Percentiles rank a stretch among this genome's conserved stretches.
Conservation (phyloP, 1,140 invertebrate species). For the Drosophila sucinea region DNA sequence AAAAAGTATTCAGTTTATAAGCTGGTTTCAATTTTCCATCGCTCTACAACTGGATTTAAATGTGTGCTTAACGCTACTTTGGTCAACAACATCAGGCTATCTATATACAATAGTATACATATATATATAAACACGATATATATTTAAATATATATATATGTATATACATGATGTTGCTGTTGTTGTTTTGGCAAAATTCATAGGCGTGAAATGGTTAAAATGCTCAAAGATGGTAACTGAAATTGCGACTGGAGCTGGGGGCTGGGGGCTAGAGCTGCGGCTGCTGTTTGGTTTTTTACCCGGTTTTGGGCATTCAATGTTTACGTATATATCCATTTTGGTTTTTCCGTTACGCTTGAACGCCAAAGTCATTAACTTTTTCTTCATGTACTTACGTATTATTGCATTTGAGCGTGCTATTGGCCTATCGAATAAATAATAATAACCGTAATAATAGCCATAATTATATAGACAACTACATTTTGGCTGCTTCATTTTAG, state of each 20-base stretch:
- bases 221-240: constrained; percentile 5
- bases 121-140: constrained; percentile 10
- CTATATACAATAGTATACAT: constrained; percentile 1
- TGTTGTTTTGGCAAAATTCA: constrained; percentile 22
- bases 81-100: constrained; percentile 31
- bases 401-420: constrained; percentile 32
- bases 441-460: constrained; percentile 10
- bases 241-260: constrained; percentile 21
- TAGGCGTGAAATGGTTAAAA: constrained; percentile 55
- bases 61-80: constrained; percentile 78
- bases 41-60: constrained; percentile 53
- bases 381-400: constrained; percentile 19
- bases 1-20: constrained; percentile 3
- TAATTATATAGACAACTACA: constrained; percentile 10
- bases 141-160: background rate
- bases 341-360: constrained; percentile 40
- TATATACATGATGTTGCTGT: constrained; percentile 26
- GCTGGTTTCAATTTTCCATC: constrained; percentile 3
- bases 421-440: constrained; percentile 12
- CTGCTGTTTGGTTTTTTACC: constrained; percentile 17
- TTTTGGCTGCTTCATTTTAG: background rate
- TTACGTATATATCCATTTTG: constrained; percentile 27
- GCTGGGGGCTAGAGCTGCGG: constrained; percentile 14
- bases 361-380: constrained; percentile 50
- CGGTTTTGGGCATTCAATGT: constrained; percentile 31